Evolutionary conservation across 2,797 vertebrate genomes (phyloP).

Genomic region (Scyliorhinus canicula): DNA sequence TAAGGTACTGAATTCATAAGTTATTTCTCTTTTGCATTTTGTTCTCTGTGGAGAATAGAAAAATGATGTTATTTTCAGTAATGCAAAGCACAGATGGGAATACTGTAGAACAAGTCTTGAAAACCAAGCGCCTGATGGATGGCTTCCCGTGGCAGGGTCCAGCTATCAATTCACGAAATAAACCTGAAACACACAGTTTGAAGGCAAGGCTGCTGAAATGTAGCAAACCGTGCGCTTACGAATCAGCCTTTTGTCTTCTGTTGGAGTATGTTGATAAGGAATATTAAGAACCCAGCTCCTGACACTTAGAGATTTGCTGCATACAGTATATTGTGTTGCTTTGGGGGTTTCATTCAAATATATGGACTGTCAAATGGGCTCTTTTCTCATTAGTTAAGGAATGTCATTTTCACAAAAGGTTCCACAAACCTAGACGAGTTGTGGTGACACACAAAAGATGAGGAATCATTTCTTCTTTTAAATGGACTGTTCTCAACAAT

Average conservation of each 20-base stretch:
- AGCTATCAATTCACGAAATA: slow-evolving; percentile 36
- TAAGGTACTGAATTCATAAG: slow-evolving; percentile 37
- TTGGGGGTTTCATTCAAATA: slow-evolving; percentile 32
- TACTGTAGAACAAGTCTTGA: slow-evolving; percentile 24
- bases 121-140: slow-evolving; percentile 33
- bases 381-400: slow-evolving; percentile 34
- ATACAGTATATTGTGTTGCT: slow-evolving; percentile 30
- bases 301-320: slow-evolving; percentile 31
- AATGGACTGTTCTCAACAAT: background rate
- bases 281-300: slow-evolving; percentile 31
- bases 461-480: slow-evolving; percentile 19
- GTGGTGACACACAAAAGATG: background rate
- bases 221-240: slow-evolving; percentile 16
- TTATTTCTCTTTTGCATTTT: slow-evolving; percentile 38
- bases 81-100: slow-evolving; percentile 37
- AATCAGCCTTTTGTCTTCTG: slow-evolving; percentile 37
- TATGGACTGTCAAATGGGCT: slow-evolving; percentile 29
- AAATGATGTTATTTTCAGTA: slow-evolving; percentile 39
- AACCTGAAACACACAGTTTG: slow-evolving; percentile 36
- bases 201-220: slow-evolving; percentile 30
- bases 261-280: slow-evolving; percentile 36
- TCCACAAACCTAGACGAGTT: background rate
- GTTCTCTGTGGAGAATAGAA: slow-evolving; percentile 32
- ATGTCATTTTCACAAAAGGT: slow-evolving; percentile 36
- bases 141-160: slow-evolving; percentile 27